Percentiles rank a stretch among this genome's conserved stretches.
These are phyloP conservation scores for Lissonota sp. DNA, from an alignment of 2,888 invertebrate genomes.

Conservation along the genomic window DNA sequence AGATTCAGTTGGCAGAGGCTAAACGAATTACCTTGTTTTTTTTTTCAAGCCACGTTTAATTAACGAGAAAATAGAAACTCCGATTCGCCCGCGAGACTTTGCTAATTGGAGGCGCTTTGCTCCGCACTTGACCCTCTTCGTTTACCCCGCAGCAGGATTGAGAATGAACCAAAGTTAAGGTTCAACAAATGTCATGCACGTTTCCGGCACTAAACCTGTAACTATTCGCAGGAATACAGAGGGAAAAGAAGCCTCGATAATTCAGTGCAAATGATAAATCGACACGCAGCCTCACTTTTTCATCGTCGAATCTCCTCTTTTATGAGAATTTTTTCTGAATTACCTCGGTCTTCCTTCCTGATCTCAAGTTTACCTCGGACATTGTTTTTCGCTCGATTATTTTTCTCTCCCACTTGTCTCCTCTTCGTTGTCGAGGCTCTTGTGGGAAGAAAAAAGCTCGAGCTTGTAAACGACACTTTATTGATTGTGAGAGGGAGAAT, in stretches of 20 bases:
- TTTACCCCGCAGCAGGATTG: background rate
- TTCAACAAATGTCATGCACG: slow-evolving; percentile 40
- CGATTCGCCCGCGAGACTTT: slow-evolving; percentile 54
- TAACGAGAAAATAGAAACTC: slow-evolving; percentile 67
- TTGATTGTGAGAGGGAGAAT: slow-evolving; percentile 68
- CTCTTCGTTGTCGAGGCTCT: slow-evolving; percentile 13
- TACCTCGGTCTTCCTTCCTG: background rate
- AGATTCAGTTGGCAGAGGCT: no score
- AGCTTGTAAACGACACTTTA: slow-evolving; percentile 69
- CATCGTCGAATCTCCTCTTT: background rate
- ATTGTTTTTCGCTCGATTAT: background rate
- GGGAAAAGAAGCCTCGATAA: background rate
- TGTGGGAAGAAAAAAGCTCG: slow-evolving; percentile 25
- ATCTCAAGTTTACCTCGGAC: background rate
- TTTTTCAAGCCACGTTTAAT: slow-evolving; percentile 70
- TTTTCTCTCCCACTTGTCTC: background rate
- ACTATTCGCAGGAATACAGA: background rate
- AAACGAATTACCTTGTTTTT: no score
- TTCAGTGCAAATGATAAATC: no score
- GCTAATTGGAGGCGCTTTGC: slow-evolving; percentile 65
- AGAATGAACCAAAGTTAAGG: slow-evolving; percentile 53
- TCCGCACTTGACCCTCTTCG: slow-evolving; percentile 36
- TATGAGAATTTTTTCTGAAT: background rate
- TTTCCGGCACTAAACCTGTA: background rate
- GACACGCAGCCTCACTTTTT: no score